Percentiles rank a stretch among this genome's conserved stretches.
Conservation (phyloP, 2,888 invertebrate genomes). For the Ephialtes manifestator region DNA sequence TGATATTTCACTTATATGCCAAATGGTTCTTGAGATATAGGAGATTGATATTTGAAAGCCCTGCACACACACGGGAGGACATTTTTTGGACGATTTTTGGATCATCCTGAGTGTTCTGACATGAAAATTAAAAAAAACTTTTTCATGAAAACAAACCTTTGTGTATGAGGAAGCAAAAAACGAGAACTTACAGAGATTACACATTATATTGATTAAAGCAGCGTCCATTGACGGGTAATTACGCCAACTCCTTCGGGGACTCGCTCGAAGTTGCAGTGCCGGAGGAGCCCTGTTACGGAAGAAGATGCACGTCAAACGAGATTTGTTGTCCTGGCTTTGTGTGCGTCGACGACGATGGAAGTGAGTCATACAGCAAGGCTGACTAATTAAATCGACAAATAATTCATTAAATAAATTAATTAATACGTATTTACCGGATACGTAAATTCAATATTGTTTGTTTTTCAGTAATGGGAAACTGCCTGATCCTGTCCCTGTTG, state of each 20-base stretch:
- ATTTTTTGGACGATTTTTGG: no score
- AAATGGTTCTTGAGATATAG: no score
- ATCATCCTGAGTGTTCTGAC: no score
- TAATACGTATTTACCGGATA: not conserved
- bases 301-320: constrained; percentile 92
- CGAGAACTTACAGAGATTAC: no score
- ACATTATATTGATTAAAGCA: constrained; percentile 62
- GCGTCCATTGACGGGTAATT: constrained; percentile 79
- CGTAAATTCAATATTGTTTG: constrained; percentile 49
- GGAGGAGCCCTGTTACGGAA: constrained; percentile 92
- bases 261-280: constrained; percentile 86
- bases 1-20: no score
- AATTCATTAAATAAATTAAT: not conserved
- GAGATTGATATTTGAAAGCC: no score
- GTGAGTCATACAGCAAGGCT: constrained; percentile 83
- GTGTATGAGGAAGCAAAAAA: no score
- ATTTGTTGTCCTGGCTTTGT: constrained; percentile 94
- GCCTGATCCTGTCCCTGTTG: constrained; percentile 90
- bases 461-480: constrained; percentile 88
- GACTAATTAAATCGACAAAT: not conserved
- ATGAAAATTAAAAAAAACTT: no score
- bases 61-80: no score
- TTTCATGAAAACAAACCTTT: no score
- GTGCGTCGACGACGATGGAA: constrained; percentile 90
- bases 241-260: constrained; percentile 84